Conservation (phyloP, 2,888 invertebrate genomes). For the Coelinius sp. region DNA sequence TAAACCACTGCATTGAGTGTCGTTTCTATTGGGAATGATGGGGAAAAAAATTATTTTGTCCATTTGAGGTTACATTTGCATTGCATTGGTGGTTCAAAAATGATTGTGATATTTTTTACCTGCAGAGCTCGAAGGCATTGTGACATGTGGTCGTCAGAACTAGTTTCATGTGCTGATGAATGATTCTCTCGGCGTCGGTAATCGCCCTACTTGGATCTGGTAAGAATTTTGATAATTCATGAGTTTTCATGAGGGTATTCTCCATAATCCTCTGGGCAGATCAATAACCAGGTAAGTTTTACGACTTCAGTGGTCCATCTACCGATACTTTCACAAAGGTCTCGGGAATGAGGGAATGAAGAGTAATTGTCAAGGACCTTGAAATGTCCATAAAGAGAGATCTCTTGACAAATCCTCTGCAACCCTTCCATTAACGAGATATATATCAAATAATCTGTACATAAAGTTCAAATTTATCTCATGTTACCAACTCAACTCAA, state of each 20-base stretch:
- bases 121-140: slow-evolving; percentile 75
- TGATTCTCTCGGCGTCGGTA: slow-evolving; percentile 71
- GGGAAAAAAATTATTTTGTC: background rate
- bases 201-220: slow-evolving; percentile 41
- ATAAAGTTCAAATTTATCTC: background rate
- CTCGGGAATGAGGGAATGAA: too few relatives aligned
- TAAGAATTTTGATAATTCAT: slow-evolving; percentile 5
- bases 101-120: slow-evolving; percentile 57
- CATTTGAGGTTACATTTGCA: background rate
- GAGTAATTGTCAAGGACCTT: too few relatives aligned
- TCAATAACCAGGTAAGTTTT: too few relatives aligned
- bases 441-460: too few relatives aligned
- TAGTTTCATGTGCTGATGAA: slow-evolving; percentile 75
- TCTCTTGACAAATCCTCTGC: too few relatives aligned
- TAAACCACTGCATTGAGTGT: slow-evolving; percentile 83
- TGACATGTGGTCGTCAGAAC: slow-evolving; percentile 89
- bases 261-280: too few relatives aligned
- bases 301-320: too few relatives aligned
- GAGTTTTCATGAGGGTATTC: too few relatives aligned
- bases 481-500: too few relatives aligned
- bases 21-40: slow-evolving; percentile 80
- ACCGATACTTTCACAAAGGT: too few relatives aligned
- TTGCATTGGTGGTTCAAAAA: slow-evolving; percentile 20
- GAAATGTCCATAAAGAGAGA: too few relatives aligned
- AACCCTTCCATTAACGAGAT: too few relatives aligned